Base-by-base conservation (phyloP, 2,113 vertebrate species). In the Pangasianodon hypophthalmus region DNA sequence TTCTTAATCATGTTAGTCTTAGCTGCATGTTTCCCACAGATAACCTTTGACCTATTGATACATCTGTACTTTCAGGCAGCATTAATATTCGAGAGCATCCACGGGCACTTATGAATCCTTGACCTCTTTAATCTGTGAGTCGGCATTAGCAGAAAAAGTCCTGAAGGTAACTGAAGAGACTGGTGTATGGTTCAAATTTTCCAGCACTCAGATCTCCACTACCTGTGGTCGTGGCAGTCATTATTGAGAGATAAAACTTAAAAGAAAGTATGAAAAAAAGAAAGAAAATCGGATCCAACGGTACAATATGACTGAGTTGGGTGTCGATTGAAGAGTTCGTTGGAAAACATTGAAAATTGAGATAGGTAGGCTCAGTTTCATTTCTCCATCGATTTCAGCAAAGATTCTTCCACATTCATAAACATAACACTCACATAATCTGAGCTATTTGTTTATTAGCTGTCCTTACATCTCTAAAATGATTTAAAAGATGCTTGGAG, bases 11-110 rank as follows among this genome's bases (percentile, higher is more conserved):
- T 80, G 95, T 95, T 95, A 94, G 94, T 91, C 92, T 94, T 93
- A 90, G 93, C 92, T 91, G 91, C 94, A 94, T 93, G 92, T 94
- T 95, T 89, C 29, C 89, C 92, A 37, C 52, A 73, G 95, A 96
- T 95, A 96, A 95, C 95, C 94, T 87, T 58, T 95, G 94, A 93
- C 92, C 94, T 96, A 95, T 95, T 95, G 96, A 96, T 92, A 91
- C 89, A 46, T 86, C 91, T 71, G 88, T 89, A 93, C 93, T 91
- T 92, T 91, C 89, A 84, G 75, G 77, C 46, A 90, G 93, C 95
- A 94, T 96, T 95, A 95, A 95, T 95, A 95, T 96, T 95, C 94
- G 94, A 92, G 93, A 92, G 85, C 60, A 90, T 93, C 93, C 92
- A 87, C 84, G 88, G 94, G 92, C 92, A 92, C 37, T 87, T 64